These are phyloP conservation scores for Elysia crispata DNA, from an alignment of 2,888 invertebrate genomes.

Conservation along the genomic window DNA sequence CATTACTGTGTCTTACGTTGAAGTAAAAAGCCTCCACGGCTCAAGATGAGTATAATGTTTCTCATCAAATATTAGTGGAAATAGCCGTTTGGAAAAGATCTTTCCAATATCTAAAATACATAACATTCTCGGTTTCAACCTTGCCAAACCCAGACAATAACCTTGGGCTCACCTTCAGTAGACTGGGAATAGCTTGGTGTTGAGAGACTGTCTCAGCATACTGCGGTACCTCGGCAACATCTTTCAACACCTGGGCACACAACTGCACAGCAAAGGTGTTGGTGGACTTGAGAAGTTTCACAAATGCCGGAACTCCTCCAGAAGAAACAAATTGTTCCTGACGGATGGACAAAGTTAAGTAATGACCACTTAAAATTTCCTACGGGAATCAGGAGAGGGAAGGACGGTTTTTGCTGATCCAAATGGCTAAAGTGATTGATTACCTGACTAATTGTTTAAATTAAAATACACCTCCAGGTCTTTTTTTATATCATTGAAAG, in stretches of 20 bases:
- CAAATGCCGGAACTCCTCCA: conserved; percentile 68
- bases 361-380: too few species aligned
- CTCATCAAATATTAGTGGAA: too few species aligned
- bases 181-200: conserved; percentile 68
- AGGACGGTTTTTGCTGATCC: background rate
- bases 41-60: too few species aligned
- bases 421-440: background rate
- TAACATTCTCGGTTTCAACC: too few species aligned
- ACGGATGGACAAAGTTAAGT: background rate
- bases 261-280: conserved; percentile 64
- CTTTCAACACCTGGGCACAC: conserved; percentile 65
- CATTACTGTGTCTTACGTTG: too few species aligned
- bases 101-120: too few species aligned
- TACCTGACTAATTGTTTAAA: background rate
- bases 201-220: conserved; percentile 69
- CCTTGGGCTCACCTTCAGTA: conserved; percentile 61
- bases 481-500: too few species aligned
- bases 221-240: conserved; percentile 61
- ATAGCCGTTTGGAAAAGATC: too few species aligned
- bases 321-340: conserved; percentile 68
- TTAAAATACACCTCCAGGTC: too few species aligned
- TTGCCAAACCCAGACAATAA: too few species aligned
- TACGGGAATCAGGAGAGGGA: background rate
- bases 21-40: too few species aligned
- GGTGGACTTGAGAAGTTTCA: conserved; percentile 67